Evolutionary conservation across 2,113 vertebrate species (phyloP).

Genomic region (Megaleporinus macrocephalus): DNA sequence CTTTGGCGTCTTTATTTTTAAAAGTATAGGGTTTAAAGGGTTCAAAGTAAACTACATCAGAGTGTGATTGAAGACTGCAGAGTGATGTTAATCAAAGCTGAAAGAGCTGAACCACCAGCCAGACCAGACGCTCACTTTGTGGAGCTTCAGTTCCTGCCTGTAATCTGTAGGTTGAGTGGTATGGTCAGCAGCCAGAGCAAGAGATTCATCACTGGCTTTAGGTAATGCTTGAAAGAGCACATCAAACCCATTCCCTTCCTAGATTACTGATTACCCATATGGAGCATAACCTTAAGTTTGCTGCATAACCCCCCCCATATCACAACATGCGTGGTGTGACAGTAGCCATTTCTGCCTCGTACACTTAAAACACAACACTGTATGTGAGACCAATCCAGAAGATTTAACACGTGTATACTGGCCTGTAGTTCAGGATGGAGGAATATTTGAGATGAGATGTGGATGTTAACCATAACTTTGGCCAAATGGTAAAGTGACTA

Average conservation of each 20-base stretch:
- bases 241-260: slow-evolving; percentile 6
- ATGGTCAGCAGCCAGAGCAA: slow-evolving; percentile 20
- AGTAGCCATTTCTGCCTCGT: background rate
- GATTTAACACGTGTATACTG: no score
- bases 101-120: background rate
- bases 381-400: no score
- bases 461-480: no score
- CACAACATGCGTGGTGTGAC: background rate
- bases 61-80: background rate
- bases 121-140: background rate
- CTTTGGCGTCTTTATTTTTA: background rate
- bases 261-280: background rate
- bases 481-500: no score
- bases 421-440: no score
- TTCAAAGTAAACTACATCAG: background rate
- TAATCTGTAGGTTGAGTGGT: background rate
- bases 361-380: no score
- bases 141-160: background rate
- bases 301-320: no score
- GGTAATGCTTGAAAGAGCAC: slow-evolving; percentile 24
- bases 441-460: no score
- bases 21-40: background rate
- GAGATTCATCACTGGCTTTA: slow-evolving; percentile 2
- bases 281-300: no score
- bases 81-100: background rate